phyloP scores from a whole-genome alignment of 2,888 invertebrate genomes.

The Dicyrtomina minuta region DNA sequence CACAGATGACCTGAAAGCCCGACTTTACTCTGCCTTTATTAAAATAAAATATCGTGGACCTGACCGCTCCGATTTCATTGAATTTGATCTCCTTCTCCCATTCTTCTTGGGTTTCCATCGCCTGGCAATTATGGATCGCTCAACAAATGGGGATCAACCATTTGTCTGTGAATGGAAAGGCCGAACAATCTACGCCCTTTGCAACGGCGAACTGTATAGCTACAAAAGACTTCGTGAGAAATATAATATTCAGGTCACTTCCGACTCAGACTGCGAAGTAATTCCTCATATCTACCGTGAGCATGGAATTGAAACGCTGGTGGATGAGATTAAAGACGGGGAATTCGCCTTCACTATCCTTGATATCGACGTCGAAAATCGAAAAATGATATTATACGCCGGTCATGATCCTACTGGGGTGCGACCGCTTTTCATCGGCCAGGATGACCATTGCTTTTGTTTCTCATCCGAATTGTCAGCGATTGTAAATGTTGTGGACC shows the following conservation, averaged over 20 bases:
- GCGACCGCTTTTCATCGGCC: conserved; percentile 42
- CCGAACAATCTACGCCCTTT: conserved; percentile 43
- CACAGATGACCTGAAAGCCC: conserved; percentile 36
- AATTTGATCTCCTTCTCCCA: conserved; percentile 45
- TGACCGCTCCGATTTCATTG: conserved; percentile 47
- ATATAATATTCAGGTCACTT: conserved; percentile 38
- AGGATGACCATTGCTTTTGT: conserved; percentile 40
- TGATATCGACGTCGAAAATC: conserved; percentile 41
- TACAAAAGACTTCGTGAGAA: conserved; percentile 36
- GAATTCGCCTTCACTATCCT: conserved; percentile 47
- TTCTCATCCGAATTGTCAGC: conserved; percentile 41
- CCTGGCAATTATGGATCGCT: conserved; percentile 44
- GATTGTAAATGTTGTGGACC: conserved; percentile 36
- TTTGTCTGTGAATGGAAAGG: conserved; percentile 46
- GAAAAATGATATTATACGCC: conserved; percentile 35
- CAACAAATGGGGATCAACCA: conserved; percentile 47
- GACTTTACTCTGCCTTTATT: conserved; percentile 40
- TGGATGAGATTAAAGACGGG: conserved; percentile 44
- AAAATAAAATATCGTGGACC: conserved; percentile 46
- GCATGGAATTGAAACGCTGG: conserved; percentile 41
- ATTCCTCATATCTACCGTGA: conserved; percentile 42
- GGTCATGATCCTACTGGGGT: conserved; percentile 49
- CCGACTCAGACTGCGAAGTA: conserved; percentile 44
- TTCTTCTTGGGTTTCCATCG: conserved; percentile 48
- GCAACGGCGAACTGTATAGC: conserved; percentile 46